Percentiles rank a stretch among this genome's conserved stretches.
These are phyloP conservation scores for Hafferia zeledoni DNA, from an alignment of 2,797 vertebrate genomes.

Conservation along the genomic window DNA sequence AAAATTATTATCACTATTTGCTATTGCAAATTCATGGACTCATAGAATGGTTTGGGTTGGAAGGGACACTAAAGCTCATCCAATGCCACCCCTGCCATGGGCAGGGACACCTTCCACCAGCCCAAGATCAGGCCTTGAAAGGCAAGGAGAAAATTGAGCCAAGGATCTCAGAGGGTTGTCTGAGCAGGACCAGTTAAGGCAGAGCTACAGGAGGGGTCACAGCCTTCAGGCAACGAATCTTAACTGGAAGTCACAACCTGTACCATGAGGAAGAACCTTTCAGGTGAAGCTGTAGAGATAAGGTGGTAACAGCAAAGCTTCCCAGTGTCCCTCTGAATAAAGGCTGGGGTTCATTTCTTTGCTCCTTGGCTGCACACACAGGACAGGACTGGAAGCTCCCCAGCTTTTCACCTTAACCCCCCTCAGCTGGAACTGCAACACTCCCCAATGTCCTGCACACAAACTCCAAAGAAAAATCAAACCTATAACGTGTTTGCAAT, in stretches of 20 bases:
- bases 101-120: background rate
- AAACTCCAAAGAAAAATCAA: background rate
- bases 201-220: background rate
- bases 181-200: background rate
- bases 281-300: background rate
- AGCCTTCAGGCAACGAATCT: background rate
- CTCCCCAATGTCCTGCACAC: background rate
- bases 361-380: background rate
- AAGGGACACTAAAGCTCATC: no score
- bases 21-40: no score
- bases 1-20: no score
- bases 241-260: background rate
- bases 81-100: background rate
- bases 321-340: background rate
- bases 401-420: background rate
- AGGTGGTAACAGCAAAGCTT: background rate
- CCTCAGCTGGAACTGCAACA: conserved; percentile 7
- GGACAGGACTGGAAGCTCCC: background rate
- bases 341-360: background rate
- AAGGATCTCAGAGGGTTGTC: background rate
- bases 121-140: background rate
- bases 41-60: no score
- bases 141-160: background rate
- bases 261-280: background rate
- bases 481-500: background rate